Percentiles rank a stretch among this genome's conserved stretches.
Conservation (phyloP, 2,797 vertebrate genomes). For the Prionace glauca region DNA sequence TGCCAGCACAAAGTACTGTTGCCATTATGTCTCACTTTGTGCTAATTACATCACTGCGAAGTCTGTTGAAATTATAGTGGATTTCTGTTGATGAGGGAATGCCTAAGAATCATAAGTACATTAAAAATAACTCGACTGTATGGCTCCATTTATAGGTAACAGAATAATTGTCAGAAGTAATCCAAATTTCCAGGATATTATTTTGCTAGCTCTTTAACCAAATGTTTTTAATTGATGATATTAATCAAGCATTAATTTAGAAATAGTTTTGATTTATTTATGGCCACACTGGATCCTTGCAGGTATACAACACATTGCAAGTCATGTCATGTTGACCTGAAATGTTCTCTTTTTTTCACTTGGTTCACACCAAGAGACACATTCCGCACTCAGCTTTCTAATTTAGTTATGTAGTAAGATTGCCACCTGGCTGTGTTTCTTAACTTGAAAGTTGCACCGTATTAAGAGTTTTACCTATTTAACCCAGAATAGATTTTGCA, state of each 20-base stretch:
- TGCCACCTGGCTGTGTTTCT: neutral
- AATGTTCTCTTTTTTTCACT: neutral
- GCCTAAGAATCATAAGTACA: neutral
- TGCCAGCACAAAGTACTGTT: neutral
- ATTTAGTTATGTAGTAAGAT: neutral
- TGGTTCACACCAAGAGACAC: neutral
- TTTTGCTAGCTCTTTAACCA: neutral
- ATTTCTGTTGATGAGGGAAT: neutral
- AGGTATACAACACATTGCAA: neutral
- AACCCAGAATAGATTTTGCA: neutral
- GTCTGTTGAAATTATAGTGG: neutral
- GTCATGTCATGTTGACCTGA: neutral
- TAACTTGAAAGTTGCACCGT: neutral
- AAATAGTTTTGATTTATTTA: neutral
- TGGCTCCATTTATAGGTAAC: neutral
- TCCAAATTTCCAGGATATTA: neutral
- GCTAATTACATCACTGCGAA: neutral
- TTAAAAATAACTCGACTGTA: neutral
- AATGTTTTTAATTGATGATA: neutral
- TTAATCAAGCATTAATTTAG: neutral
- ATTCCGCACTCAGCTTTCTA: neutral
- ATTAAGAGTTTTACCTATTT: neutral
- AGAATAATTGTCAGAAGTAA: conserved; percentile 4
- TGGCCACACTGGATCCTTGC: neutral
- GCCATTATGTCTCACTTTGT: neutral